Evolutionary conservation across 2,888 invertebrate species (phyloP), one percentile per base, ranked within the genome.

Genomic region (Synanthedon andrenaeformis): DNA sequence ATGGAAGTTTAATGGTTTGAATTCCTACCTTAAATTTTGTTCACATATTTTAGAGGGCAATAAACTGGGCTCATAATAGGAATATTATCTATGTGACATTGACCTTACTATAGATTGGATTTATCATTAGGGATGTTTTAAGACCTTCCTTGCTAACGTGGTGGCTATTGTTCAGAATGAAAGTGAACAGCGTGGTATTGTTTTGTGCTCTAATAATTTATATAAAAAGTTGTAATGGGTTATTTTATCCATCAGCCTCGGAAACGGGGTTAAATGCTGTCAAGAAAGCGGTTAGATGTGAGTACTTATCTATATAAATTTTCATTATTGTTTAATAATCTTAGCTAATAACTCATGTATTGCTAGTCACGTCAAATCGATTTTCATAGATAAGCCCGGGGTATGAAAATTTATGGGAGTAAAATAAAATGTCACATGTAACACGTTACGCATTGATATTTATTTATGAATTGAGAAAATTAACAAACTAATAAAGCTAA

Each of bases 201-300:
- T 55, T 62, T 19, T 41, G 65, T 28, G 14, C 67, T 45, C 11
- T 71, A 42, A n/a, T 64, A 13, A 17, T 65, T 1, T 19, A 64
- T 49, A 55, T 57, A 11, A 10, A 69, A 1, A 52, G 51, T 23
- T 45, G 42, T 53, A 52, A 57, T 11, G 28, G 45, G 41, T 62
- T 65, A 4, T 59, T 76, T 57, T 81, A 54, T 17, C 65, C 74
- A 3, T 63, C 74, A 2, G 58, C 69, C 3, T 60, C 67, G 12
- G 74, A 73, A 13, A 73, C 70, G 2, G 79, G 77, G 0, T 55
- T 81, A 41, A 72, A 66, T 54, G 76, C 68, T 17, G 79, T 86
- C 1, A 78, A 69, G 45, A 86, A 86, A 62, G 76, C 85, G 11
- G 75, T 82, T 1, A 67, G 85, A 72, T 78, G 85, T 86, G 69